phyloP scores from a whole-genome alignment of 23 tunicate species.

The Halocynthia roretzi region DNA sequence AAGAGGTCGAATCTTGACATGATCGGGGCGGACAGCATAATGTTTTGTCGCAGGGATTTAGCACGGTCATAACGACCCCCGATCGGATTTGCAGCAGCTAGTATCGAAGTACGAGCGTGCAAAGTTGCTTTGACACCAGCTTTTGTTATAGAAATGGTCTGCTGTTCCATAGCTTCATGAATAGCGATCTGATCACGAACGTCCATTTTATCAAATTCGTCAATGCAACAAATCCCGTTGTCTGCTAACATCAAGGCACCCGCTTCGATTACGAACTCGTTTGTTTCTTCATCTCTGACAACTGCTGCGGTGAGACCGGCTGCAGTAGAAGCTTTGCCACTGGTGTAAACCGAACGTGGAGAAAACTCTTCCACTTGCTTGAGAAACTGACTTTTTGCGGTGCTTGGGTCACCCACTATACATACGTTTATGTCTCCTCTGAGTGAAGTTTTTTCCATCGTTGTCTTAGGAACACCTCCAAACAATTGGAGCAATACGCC shows the following conservation, averaged over 20 bases:
- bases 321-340: conserved; percentile 98
- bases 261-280: conserved; percentile 94
- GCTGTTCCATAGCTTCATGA: conserved; percentile 99
- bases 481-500: conserved; percentile 84
- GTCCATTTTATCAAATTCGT: conserved; percentile 99
- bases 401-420: conserved; percentile 95
- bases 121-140: conserved; percentile 99
- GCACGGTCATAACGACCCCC: conserved; percentile 98
- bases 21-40: conserved; percentile 96
- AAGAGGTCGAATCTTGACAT: conserved; percentile 98
- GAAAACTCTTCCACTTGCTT: conserved; percentile 89
- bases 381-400: conserved; percentile 90
- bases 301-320: conserved; percentile 99
- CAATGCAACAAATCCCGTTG: conserved; percentile 97
- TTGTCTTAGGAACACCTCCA: conserved; percentile 89
- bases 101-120: conserved; percentile 90
- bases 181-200: conserved; percentile 93
- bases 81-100: conserved; percentile 99
- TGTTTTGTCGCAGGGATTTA: conserved; percentile 87
- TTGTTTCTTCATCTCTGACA: conserved; percentile 93
- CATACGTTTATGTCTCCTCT: conserved; percentile 91
- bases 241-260: conserved; percentile 99
- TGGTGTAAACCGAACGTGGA: conserved; percentile 91
- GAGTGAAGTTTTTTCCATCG: conserved; percentile 74
- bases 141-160: conserved; percentile 95